Base-by-base conservation (phyloP, 2,797 vertebrate species). In the Acestrorhynchus altus region DNA sequence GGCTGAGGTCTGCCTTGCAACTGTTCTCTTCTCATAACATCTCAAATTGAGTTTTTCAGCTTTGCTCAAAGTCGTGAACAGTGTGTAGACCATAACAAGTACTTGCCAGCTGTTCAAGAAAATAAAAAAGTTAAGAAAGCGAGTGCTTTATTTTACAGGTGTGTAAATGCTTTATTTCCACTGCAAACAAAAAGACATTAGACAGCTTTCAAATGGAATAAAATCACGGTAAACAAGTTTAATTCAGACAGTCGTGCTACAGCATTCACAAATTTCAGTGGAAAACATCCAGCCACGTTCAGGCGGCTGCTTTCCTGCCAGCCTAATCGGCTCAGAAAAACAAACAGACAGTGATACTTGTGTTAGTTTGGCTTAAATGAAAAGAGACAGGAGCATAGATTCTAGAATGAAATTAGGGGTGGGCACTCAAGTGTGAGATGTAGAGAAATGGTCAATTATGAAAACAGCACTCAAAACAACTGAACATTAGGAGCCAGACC, bases 281-380 rank as follows among this genome's bases (percentile, higher is more conserved):
- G 42, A 66, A 72, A 66, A 66, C 31, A 52, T 69, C 66, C 47
- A 52, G 31, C 39, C 24, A 60, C 44, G 63, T 74, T 74, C 35
- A 49, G 16, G 59, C 46, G 57, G 54, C 70, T 60, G 54, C 12
- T 57, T 73, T 12, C 54, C 51, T 56, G n/a, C 60, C 9, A 56
- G 13, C 47, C 28, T 73, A 74, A 73, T 60, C 63, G 67, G 24
- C 6, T 60, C 54, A 73, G 40, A 56, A 20, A 35, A 31, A 66
- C 16, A 20, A 24, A 11, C 52, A 28, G 9, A 20, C 69, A 72
- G 16, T 28, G 20, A 80, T 74, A 64, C 56, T 54, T 74, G 44
- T 16, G 42, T 69, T 80, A 67, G 56, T 63, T 78, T 74, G 56
- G 60, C 24, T n/a, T 80, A 80, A 75, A 80, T 75, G 72, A 74